Evolutionary conservation across 2,113 vertebrate species (phyloP).

Genomic region (Pachycephala philippinensis): DNA sequence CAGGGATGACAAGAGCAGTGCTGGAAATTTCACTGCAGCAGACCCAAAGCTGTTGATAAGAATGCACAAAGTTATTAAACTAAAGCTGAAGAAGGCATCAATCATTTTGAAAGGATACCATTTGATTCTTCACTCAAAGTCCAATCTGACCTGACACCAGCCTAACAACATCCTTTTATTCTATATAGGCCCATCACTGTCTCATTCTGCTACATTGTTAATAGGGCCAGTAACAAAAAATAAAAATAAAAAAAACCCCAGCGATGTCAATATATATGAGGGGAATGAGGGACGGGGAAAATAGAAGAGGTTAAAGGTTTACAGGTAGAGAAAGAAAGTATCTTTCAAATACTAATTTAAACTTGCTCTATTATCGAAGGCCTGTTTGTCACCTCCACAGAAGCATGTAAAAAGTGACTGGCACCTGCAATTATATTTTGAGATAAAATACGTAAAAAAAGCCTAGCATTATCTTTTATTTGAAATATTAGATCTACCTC

Average conservation of each 20-base stretch:
- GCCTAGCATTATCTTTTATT: not conserved
- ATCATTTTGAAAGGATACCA: slow-evolving; percentile 6
- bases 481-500: not conserved
- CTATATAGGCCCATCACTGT: not conserved
- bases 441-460: not conserved
- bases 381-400: not conserved
- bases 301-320: not conserved
- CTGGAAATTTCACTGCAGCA: not conserved
- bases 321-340: not conserved
- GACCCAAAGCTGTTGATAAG: not conserved
- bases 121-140: slow-evolving; percentile 12
- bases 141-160: not conserved
- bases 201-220: not conserved
- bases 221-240: not conserved
- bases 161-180: slow-evolving; percentile 6
- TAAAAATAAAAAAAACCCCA: not conserved
- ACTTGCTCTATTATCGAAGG: not conserved
- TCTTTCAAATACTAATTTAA: not conserved
- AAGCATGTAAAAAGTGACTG: not conserved
- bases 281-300: not conserved
- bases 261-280: not conserved
- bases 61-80: slow-evolving; percentile 15
- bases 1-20: not conserved
- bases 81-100: slow-evolving; percentile 9
- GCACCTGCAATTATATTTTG: not conserved